Evolutionary conservation across 2,797 vertebrate genomes (phyloP), one percentile per base, ranked within the genome.

Genomic region (Enteromius fasciolatus): DNA sequence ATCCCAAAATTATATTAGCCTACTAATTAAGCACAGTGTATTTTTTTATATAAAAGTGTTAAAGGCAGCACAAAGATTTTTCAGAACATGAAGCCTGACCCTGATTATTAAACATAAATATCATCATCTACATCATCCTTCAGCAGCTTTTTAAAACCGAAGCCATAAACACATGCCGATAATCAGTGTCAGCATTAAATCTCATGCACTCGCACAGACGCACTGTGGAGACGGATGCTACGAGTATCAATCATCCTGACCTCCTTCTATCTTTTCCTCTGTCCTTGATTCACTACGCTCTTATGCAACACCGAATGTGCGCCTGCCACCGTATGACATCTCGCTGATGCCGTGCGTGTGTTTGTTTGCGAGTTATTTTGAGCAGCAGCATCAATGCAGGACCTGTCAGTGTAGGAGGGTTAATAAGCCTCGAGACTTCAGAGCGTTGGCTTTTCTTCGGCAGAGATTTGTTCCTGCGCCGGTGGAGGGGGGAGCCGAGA

Each of bases 391-490:
- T 83, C 75, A 85, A 70, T 72, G 52, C 70, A 31, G 75, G 70
- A 76, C 76, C 80, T 85, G 82, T 78, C 78, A 86, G 81, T 41
- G 85, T 85, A 63, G 83, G 85, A 82, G 79, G 66, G 81, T 82
- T 83, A 87, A 89, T 79, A 86, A 86, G 83, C 85, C 61, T 64
- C n/a, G 67, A 76, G 70, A 76, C 68, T 87, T 83, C 59, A 86
- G 73, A 83, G 81, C 75, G n/a, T 74, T 69, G 39, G 44, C 63
- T 64, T 80, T 74, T 54, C 64, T 72, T 81, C 78, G 74, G 48
- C 28, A 72, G 31, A 82, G 73, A 84, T 86, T 64, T 72, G 70
- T 52, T 77, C 66, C 66, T 66, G 50, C 61, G 68, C n/a, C 57
- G 39, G 36, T 44, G 25, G 54, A 80, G 25, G 66, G 73, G 52